Evolutionary conservation across 2,888 invertebrate species (phyloP), one percentile per base, ranked within the genome.

Genomic region (Idaea dimidiata): DNA sequence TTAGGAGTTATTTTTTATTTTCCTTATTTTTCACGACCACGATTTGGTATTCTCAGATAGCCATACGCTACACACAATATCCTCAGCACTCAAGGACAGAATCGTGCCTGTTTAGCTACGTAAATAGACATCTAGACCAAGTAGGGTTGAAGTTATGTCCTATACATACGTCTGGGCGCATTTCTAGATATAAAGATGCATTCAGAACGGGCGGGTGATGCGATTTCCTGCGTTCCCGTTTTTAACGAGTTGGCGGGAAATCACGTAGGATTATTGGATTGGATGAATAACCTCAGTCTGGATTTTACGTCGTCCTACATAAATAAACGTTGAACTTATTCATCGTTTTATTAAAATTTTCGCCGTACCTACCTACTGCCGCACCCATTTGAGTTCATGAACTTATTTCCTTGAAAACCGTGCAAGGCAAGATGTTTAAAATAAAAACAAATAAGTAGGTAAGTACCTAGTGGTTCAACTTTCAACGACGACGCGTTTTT

Each of bases 101-200:
- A 71, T 77, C 72, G 63, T 71, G 69, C 61, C 43, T 43, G 8
- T 43, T 14, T 43, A 43, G 43, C 43, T 43, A 43, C 14, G 0
- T 43, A 43, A 72, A 69, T 56, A 56, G 66, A 71, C 70, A 67
- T 66, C 71, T 72, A 65, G 62, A 70, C 75, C 76, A 75, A 79
- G 78, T 73, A 81, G 77, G 79, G 81, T 72, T 76, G 76, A 76
- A 76, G 69, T 78, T 59, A 58, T 62, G 84, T 84, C 67, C 86
- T 89, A 88, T 90, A 86, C 72, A 76, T 82, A 81, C 81, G 90
- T 89, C 91, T 91, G 91, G 88, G 82, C 83, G 87, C 86, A 84
- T 80, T 81, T 83, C 76, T 75, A 79, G 83, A 80, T 79, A 58
- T 86, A 82, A 78, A 75, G 81, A 77, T 76, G 76, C 43, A 43